Evolutionary conservation across 2,113 vertebrate genomes (phyloP).

Genomic region (Morone saxatilis): DNA sequence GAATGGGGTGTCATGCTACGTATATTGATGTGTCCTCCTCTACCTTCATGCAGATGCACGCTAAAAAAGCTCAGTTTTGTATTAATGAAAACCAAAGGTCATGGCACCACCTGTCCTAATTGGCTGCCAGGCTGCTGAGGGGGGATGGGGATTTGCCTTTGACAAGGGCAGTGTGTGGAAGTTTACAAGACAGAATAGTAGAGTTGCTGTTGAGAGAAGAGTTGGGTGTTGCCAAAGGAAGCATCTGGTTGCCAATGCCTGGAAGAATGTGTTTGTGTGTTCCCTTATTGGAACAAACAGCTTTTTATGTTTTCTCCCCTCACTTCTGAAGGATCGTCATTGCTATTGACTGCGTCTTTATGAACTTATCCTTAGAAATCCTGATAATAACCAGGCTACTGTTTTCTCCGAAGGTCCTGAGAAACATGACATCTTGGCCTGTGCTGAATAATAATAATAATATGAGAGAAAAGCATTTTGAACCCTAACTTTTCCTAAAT

Average conservation of each 20-base stretch:
- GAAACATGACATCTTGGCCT: neutral
- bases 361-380: too few species aligned
- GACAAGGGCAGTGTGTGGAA: slow-evolving; percentile 33
- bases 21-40: neutral
- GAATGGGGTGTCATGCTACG: neutral
- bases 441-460: too few species aligned
- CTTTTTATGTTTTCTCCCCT: slow-evolving; percentile 13
- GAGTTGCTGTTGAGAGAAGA: slow-evolving; percentile 2
- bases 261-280: neutral
- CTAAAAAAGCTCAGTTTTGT: neutral
- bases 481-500: slow-evolving; percentile 15
- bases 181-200: slow-evolving; percentile 1
- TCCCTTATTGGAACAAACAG: slow-evolving; percentile 19
- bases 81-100: slow-evolving; percentile 33
- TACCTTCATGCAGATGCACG: neutral
- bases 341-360: slow-evolving; percentile 15
- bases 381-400: too few species aligned
- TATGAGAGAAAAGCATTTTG: slow-evolving; percentile 10
- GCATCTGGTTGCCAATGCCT: neutral
- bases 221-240: slow-evolving; percentile 11
- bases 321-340: slow-evolving; percentile 7
- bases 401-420: neutral
- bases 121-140: slow-evolving; percentile 9
- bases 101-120: slow-evolving; percentile 28
- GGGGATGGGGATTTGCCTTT: slow-evolving; percentile 29